These are phyloP conservation scores for Atractosteus spatula DNA, from an alignment of 2,113 vertebrate species.

Conservation along the genomic window DNA sequence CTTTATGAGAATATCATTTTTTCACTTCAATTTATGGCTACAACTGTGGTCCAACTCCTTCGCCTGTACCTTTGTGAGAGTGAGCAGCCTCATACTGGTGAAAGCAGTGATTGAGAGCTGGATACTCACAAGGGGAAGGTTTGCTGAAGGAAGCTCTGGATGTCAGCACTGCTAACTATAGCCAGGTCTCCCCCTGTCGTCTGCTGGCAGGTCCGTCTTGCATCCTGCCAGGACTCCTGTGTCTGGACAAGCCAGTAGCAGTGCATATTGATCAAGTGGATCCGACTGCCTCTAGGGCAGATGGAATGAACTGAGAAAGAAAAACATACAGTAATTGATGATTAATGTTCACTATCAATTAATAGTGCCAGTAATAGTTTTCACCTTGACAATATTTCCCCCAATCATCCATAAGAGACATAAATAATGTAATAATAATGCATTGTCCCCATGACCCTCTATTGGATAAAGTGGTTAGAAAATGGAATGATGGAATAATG, in stretches of 20 bases:
- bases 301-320: slow-evolving; percentile 36
- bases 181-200: slow-evolving; percentile 50
- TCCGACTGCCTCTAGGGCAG: slow-evolving; percentile 54
- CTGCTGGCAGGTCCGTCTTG: slow-evolving; percentile 38
- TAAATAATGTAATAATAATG: neutral
- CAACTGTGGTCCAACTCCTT: too few relatives aligned
- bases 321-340: neutral
- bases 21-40: neutral
- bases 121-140: slow-evolving; percentile 55
- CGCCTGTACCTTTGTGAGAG: neutral
- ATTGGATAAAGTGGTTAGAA: too few relatives aligned
- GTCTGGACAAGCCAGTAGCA: slow-evolving; percentile 65
- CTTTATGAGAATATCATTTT: too few relatives aligned
- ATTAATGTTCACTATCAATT: neutral
- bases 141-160: slow-evolving; percentile 52
- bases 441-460: neutral
- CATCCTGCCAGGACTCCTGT: slow-evolving; percentile 50
- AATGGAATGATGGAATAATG: neutral
- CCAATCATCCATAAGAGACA: neutral
- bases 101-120: neutral
- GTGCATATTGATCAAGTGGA: slow-evolving; percentile 44
- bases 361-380: neutral
- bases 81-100: neutral
- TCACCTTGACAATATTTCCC: neutral
- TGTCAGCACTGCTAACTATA: slow-evolving; percentile 39